A percentile compares a stretch with the other conserved stretches of the same genome.
Conservation (phyloP, 2,797 vertebrate genomes). For the Schizopygopsis pylzovi region DNA sequence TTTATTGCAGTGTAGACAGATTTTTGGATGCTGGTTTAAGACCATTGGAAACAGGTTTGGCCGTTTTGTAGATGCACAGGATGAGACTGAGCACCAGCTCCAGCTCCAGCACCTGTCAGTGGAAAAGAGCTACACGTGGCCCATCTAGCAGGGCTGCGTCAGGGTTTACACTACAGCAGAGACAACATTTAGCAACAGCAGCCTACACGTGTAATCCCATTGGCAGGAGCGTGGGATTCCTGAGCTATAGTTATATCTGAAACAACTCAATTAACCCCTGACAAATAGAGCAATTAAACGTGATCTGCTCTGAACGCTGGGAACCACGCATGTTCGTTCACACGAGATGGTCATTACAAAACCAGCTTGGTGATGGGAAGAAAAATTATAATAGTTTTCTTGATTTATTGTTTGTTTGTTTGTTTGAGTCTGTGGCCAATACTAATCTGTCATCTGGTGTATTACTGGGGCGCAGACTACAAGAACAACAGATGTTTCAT, state of each 20-base stretch:
- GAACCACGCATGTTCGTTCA: constrained; percentile 4
- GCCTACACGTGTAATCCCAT: constrained; percentile 8
- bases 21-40: background rate
- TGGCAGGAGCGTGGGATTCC: constrained; percentile 54
- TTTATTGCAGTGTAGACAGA: background rate
- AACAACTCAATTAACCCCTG: constrained; percentile 68
- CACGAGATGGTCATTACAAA: constrained; percentile 22
- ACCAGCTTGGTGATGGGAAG: constrained; percentile 6
- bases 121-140: background rate
- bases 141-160: constrained; percentile 1
- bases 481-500: constrained; percentile 48
- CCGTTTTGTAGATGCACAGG: background rate
- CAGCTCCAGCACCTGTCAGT: background rate
- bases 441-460: constrained; percentile 43
- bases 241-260: constrained; percentile 70
- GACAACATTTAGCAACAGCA: constrained; percentile 21
- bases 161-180: constrained; percentile 15
- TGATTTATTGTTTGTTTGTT: constrained; percentile 28
- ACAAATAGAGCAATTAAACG: constrained; percentile 68
- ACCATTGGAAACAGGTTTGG: background rate
- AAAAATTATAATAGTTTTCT: constrained; percentile 27
- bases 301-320: constrained; percentile 19
- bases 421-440: constrained; percentile 41
- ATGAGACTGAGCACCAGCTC: too few species aligned
- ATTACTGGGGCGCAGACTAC: constrained; percentile 28